Percentiles rank a stretch among this genome's conserved stretches.
Evolutionary conservation across 1,140 invertebrate species (phyloP).

Genomic region (Sitophilus oryzae): DNA sequence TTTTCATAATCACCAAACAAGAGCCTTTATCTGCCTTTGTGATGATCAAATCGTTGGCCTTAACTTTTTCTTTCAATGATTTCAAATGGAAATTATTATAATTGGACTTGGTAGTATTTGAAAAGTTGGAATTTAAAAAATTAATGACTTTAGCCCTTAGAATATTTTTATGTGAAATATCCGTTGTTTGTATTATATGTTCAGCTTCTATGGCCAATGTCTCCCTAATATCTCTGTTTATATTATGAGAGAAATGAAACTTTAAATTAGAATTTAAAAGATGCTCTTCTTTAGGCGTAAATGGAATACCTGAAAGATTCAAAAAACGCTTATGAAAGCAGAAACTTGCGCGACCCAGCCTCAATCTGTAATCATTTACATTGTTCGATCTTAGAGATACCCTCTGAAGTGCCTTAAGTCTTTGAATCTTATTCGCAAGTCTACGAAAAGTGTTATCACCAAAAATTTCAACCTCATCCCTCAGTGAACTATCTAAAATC

Average conservation of each 20-base stretch:
- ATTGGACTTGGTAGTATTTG: no score
- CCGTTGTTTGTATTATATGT: not conserved
- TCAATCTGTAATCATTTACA: not conserved
- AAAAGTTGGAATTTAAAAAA: slow-evolving; percentile 3
- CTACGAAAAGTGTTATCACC: not conserved
- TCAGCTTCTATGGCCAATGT: not conserved
- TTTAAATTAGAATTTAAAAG: not conserved
- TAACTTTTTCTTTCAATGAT: no score
- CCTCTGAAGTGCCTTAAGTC: not conserved
- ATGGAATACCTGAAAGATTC: not conserved
- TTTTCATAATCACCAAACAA: no score
- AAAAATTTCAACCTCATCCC: not conserved
- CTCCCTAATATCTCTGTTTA: not conserved
- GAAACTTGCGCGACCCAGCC: not conserved
- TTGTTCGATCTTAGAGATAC: not conserved
- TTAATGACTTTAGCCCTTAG: not conserved
- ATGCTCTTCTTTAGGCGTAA: not conserved
- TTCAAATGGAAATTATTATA: no score
- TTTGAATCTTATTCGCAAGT: not conserved
- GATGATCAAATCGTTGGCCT: no score
- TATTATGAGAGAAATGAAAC: not conserved
- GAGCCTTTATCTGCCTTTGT: no score
- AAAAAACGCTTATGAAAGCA: not conserved
- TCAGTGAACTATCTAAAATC: not conserved
- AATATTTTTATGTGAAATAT: not conserved